These are phyloP conservation scores for Aplysina aerophoba DNA, from an alignment of 37 sponge, comb jelly and placozoan genomes.

Conservation along the genomic window DNA sequence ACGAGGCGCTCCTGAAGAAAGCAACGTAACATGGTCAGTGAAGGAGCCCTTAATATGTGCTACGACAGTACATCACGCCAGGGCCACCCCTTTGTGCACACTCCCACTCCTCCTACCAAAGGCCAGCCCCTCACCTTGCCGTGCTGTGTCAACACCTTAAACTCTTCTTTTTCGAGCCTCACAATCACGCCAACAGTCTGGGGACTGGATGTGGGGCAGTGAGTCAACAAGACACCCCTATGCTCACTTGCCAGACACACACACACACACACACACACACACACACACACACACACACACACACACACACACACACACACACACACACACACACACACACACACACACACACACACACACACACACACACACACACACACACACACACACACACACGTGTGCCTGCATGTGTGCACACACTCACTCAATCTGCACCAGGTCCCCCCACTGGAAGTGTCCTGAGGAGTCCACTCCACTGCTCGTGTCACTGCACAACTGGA, in stretches of 20 bases:
- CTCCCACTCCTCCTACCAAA: slow-evolving; percentile 4
- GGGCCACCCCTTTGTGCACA: too few relatives aligned
- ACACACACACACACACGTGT: not conserved
- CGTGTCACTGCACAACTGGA: slow-evolving; percentile 95
- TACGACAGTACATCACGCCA: too few relatives aligned
- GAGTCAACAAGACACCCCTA: too few relatives aligned
- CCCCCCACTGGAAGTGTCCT: slow-evolving; percentile 94
- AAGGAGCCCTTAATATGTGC: too few relatives aligned
- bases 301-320: too few relatives aligned
- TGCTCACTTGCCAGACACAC: not conserved
- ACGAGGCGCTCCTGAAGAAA: slow-evolving; percentile 53
- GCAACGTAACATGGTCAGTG: too few relatives aligned
- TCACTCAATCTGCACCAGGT: slow-evolving; percentile 93
- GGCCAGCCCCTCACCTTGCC: slow-evolving; percentile 65
- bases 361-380: not conserved
- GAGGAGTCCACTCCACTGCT: slow-evolving; percentile 96
- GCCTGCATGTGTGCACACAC: slow-evolving; percentile 20
- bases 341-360: not conserved
- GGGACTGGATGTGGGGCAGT: slow-evolving; percentile 61
- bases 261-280: not conserved
- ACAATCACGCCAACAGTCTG: slow-evolving; percentile 95
- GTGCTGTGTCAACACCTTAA: slow-evolving; percentile 90
- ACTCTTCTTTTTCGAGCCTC: slow-evolving; percentile 89
- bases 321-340: not conserved
- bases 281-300: too few relatives aligned